These are phyloP conservation scores for Lethenteron camtschaticum DNA, from an alignment of 2,113 vertebrate species.

Conservation along the genomic window DNA sequence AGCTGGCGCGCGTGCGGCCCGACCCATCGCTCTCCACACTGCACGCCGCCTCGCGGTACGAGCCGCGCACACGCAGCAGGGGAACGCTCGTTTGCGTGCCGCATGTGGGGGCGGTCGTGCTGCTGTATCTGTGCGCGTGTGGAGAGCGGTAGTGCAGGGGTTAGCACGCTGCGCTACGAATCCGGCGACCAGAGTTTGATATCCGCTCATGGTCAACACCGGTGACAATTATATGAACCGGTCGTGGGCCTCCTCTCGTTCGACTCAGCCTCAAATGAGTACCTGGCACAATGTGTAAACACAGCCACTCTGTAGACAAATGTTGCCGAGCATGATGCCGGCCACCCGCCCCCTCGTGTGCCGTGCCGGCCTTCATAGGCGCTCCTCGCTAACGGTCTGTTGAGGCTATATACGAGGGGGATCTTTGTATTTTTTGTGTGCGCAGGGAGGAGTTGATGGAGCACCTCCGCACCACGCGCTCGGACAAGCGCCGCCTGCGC, in stretches of 20 bases:
- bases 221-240: too few species aligned
- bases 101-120: too few species aligned
- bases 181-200: too few species aligned
- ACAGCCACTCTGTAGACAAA: too few species aligned
- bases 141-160: too few species aligned
- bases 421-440: constrained; percentile 3
- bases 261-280: too few species aligned
- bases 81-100: too few species aligned
- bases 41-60: constrained; percentile 73
- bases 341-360: background rate
- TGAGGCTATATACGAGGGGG: background rate
- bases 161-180: too few species aligned
- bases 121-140: too few species aligned
- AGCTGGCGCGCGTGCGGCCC: background rate
- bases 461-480: constrained; percentile 72
- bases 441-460: constrained; percentile 64
- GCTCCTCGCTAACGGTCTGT: background rate
- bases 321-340: background rate
- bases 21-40: constrained; percentile 78
- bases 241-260: too few species aligned
- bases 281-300: too few species aligned
- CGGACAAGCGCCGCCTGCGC: constrained; percentile 79
- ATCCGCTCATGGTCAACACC: too few species aligned
- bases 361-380: background rate
- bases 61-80: constrained; percentile 1